phyloP scores from a whole-genome alignment of 2,797 vertebrate genomes.

The Coregonus sp. region DNA sequence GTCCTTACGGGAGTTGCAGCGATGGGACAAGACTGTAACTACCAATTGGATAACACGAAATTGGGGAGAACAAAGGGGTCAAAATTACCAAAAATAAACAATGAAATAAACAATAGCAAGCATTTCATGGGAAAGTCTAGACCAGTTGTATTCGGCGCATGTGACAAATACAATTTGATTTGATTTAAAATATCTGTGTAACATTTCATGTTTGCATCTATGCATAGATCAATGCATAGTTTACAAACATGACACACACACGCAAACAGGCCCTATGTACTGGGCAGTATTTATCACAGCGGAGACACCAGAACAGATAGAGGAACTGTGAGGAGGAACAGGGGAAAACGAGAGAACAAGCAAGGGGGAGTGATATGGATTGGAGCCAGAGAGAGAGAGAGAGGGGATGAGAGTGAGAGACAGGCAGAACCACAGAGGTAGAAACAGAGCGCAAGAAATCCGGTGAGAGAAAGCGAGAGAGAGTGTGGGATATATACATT shows the following conservation, averaged over 20 bases:
- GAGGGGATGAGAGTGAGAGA: background rate
- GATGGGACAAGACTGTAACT: no score
- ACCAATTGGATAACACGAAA: no score
- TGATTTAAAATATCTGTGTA: background rate
- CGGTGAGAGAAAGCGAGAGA: background rate
- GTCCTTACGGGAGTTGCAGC: no score
- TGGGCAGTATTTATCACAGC: constrained; percentile 43
- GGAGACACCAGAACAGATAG: constrained; percentile 62
- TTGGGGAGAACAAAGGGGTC: no score
- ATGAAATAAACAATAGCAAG: no score
- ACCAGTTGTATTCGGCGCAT: no score
- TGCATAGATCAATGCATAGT: background rate
- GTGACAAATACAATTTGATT: no score
- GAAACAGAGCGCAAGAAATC: background rate
- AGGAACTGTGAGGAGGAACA: constrained; percentile 57
- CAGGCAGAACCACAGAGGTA: constrained; percentile 6
- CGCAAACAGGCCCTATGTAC: background rate
- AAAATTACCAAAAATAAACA: no score
- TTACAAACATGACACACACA: background rate
- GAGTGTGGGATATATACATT: constrained; percentile 24
- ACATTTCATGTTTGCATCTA: background rate
- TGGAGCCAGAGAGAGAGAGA: background rate
- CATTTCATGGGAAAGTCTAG: no score
- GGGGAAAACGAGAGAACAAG: constrained; percentile 41
- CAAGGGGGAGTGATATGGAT: constrained; percentile 22